A percentile compares a stretch with the other conserved stretches of the same genome.
Conservation (phyloP, 2,888 invertebrate species). For the Ceraclea dissimilis region DNA sequence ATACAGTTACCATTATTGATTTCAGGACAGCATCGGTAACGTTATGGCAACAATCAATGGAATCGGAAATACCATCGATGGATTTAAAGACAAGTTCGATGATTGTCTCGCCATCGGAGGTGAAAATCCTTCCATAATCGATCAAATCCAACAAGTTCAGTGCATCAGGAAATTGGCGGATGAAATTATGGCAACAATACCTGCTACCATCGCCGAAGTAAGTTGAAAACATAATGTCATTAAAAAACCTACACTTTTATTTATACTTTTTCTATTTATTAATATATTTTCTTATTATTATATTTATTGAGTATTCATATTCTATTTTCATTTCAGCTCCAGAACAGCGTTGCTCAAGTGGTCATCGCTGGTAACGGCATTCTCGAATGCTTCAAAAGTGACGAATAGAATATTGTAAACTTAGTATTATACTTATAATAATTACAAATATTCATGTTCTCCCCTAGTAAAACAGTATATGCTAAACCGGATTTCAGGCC, state of each 20-base stretch:
- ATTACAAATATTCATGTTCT: no score
- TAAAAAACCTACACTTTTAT: background rate
- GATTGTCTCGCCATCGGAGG: slow-evolving; percentile 14
- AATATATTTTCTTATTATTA: no score
- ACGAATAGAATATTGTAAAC: background rate
- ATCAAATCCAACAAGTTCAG: slow-evolving; percentile 7
- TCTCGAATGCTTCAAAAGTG: background rate
- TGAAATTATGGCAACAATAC: slow-evolving; percentile 6
- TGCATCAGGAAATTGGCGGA: slow-evolving; percentile 11
- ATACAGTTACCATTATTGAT: no score
- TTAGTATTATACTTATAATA: no score
- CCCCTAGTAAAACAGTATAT: no score
- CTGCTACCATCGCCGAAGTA: background rate
- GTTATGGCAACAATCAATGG: slow-evolving; percentile 4
- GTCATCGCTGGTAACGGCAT: slow-evolving; percentile 1
- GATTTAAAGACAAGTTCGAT: slow-evolving; percentile 4
- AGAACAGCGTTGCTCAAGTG: background rate
- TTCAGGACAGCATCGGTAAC: slow-evolving; percentile 8
- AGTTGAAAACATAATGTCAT: background rate
- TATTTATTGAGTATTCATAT: no score
- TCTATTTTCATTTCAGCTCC: slow-evolving; percentile 9
- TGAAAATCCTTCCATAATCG: slow-evolving; percentile 11
- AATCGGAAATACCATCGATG: slow-evolving; percentile 1
- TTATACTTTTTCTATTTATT: background rate
- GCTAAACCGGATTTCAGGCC: no score